Base-by-base conservation (phyloP, 2,113 vertebrate species). In the Amblyornis subalaris region DNA sequence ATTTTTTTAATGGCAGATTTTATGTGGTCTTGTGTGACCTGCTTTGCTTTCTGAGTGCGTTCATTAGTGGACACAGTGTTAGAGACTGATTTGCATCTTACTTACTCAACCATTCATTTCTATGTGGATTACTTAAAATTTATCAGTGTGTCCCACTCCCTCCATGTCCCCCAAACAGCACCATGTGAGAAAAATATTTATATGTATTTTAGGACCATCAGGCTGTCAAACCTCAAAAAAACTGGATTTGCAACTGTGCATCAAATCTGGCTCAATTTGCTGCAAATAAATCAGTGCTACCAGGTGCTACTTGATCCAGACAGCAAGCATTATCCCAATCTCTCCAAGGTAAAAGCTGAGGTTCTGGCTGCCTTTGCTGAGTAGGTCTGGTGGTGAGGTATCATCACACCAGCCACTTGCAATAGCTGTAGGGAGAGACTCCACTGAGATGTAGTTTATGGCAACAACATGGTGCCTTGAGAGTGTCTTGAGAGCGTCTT, bases 381-480 rank as follows among this genome's bases (percentile, higher is more conserved):
- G 1, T 55, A 4, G 14, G 3, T 76, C 35, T 67, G 42, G 11
- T 47, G 11, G 3, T 51, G 24, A 83, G 44, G 8, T 45, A 7
- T 60, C 25, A 28, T 66, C 57, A 23, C 11, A 18, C 14, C 11
- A 11, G 7, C 35, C 8, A 4, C 23, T 40, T 54, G 21, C 8
- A 61, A 6, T 14, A 71, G n/a, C 18, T 65, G 16, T 48, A 36
- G 51, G 35, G 61, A 62, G 78, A 65, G 3, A 66, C 16, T 11
- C 9, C 23, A 21, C 31, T 35, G 50, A 80, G 60, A 44, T 1
- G 0, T 33, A 36, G 48, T 35, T 81, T 17, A 5, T 51, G 40
- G 38, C 12, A 6, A 61, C 26, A 44, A 20, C 8, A 1, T 28
- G 0, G 0, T 71, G 14, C n/a, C 21, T 65, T 57, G 9, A 21